Evolutionary conservation across 2,888 invertebrate genomes (phyloP), one percentile per base, ranked within the genome.

Genomic region (Hemicrepidius hirtus): DNA sequence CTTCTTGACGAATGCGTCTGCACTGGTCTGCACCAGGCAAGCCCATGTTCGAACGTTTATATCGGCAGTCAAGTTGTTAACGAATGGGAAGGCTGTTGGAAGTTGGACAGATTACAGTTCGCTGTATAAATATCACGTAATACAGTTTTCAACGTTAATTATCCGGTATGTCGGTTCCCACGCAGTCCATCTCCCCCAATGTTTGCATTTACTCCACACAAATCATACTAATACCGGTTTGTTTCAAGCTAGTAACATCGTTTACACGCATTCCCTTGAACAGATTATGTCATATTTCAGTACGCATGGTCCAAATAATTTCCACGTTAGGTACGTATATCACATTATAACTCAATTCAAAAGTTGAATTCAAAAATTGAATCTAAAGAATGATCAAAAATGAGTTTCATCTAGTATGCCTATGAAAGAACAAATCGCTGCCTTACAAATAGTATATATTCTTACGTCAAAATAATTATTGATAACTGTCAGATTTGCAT

Each of bases 91-190:
- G n/a, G n/a, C n/a, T n/a, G n/a, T n/a, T n/a, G 73, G 59, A 65
- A 65, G 71, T 71, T 71, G 71, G 76, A 75, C 76, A 76, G 75
- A 77, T 77, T 77, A 75, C 73, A 74, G 71, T 71, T 75, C 73
- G 68, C 75, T 74, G 69, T 75, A 77, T 80, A 80, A 77, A 79
- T 78, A 77, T 78, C 75, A 59, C 76, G 74, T 76, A 77, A 79
- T 80, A 79, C 75, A 77, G 74, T 78, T 78, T 79, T 80, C 77
- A 75, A 65, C 76, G 76, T 78, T 80, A 80, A 79, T 80, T 80
- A 79, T 79, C 78, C 72, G 71, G 70, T 74, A 66, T 70, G 74
- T 66, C 53, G 63, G 63, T 76, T 76, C 76, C 75, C 76, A 76
- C 75, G 76, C 76, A 73, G 73, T 69, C 75, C 65, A 75, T 76